These are phyloP conservation scores for Tigriopus californicus DNA, from an alignment of 2,888 invertebrate genomes.

Conservation along the genomic window DNA sequence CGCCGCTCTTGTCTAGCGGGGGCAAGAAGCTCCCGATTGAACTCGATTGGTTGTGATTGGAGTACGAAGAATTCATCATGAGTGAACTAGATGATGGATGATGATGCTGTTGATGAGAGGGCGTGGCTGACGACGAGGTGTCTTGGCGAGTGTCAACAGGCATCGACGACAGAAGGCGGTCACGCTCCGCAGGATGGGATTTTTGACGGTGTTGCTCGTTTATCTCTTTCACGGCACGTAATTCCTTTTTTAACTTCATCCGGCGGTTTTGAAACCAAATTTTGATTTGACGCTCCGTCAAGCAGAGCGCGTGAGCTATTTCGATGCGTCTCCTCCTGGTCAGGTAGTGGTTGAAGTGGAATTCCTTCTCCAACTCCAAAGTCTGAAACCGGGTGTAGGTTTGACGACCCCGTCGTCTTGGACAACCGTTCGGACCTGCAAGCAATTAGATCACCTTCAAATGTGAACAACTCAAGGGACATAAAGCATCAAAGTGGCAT, in stretches of 20 bases:
- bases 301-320: constrained; percentile 84
- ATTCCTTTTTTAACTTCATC: constrained; percentile 90
- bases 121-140: too few species aligned
- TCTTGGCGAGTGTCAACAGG: neutral
- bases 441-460: neutral
- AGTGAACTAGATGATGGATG: neutral
- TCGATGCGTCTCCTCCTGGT: constrained; percentile 89
- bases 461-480: too few species aligned
- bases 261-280: constrained; percentile 42
- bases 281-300: constrained; percentile 90
- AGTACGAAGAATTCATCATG: too few species aligned
- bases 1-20: too few species aligned
- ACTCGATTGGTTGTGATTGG: too few species aligned
- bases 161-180: neutral
- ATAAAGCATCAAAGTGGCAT: neutral
- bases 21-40: too few species aligned
- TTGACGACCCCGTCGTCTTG: constrained; percentile 79
- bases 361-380: constrained; percentile 91
- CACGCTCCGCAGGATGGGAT: constrained; percentile 15
- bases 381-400: constrained; percentile 98
- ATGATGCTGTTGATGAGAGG: neutral
- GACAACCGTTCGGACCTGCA: constrained; percentile 85
- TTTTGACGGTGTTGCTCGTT: constrained; percentile 81
- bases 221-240: constrained; percentile 81
- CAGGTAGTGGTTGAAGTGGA: constrained; percentile 93